phyloP scores from a whole-genome alignment of 2,113 vertebrate species.

The Climacteris rufus region DNA sequence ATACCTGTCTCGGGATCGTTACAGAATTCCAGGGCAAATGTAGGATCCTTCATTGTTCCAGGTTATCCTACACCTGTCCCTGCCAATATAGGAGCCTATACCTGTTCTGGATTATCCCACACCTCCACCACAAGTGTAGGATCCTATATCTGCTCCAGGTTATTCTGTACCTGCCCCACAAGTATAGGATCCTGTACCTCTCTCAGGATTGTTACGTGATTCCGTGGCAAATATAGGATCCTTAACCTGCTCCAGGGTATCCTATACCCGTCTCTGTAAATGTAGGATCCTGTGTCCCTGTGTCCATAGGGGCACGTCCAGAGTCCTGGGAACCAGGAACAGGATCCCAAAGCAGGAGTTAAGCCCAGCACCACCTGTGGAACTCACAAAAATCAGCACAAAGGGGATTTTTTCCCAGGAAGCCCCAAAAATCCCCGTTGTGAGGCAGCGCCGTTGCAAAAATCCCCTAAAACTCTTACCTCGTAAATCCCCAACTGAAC shows the following conservation, averaged over 20 bases:
- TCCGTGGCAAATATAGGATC: not conserved
- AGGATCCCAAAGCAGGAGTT: not conserved
- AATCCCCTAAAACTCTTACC: not conserved
- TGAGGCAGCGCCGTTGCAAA: not conserved
- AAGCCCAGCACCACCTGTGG: not conserved
- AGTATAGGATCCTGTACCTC: not conserved
- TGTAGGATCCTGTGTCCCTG: not conserved
- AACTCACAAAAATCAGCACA: not conserved
- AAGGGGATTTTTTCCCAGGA: not conserved
- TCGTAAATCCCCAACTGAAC: not conserved
- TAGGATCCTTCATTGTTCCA: not conserved
- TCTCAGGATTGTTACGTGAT: not conserved
- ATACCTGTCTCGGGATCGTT: not conserved
- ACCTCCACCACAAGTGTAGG: not conserved
- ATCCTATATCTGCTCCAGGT: not conserved
- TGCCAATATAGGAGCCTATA: not conserved
- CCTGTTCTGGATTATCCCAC: not conserved
- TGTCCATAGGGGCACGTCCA: too few species aligned
- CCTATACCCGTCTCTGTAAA: not conserved
- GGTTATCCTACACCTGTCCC: too few species aligned
- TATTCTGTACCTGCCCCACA: not conserved
- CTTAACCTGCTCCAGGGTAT: not conserved
- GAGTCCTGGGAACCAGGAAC: rapidly evolving
- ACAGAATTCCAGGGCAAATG: not conserved
- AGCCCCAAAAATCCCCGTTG: not conserved